Conservation (phyloP, 1,140 invertebrate species). For the honey bee (Apis mellifera) region DNA sequence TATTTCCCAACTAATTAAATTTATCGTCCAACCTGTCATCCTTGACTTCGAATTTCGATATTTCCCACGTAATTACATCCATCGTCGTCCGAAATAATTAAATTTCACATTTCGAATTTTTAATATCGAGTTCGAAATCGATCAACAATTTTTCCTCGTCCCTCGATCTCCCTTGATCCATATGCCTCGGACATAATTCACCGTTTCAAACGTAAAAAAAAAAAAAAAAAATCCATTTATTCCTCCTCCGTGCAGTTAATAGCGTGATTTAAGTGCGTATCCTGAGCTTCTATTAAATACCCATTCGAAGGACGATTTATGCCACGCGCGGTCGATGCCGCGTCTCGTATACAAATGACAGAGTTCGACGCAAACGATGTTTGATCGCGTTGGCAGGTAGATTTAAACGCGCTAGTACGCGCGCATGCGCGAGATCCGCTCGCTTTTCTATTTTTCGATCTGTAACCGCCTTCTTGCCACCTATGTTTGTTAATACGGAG, state of each 20-base stretch:
- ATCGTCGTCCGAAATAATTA: background rate
- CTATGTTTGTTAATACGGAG: background rate
- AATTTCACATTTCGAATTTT: background rate
- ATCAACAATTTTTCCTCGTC: too few relatives aligned
- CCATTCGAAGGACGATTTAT: slow-evolving; percentile 27
- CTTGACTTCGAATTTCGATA: too few relatives aligned
- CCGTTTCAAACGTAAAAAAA: background rate
- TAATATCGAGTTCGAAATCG: background rate
- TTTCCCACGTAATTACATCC: too few relatives aligned
- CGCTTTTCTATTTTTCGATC: slow-evolving; percentile 22
- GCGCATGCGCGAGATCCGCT: background rate
- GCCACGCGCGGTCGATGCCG: slow-evolving; percentile 19
- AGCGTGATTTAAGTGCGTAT: slow-evolving; percentile 39
- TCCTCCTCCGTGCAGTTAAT: background rate
- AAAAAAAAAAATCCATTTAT: slow-evolving; percentile 8
- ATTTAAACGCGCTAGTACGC: slow-evolving; percentile 18
- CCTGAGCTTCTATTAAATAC: slow-evolving; percentile 26
- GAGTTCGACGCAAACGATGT: slow-evolving; percentile 40
- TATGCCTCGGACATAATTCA: background rate
- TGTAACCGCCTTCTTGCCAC: background rate
- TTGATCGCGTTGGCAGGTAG: slow-evolving; percentile 32
- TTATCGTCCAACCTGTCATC: too few relatives aligned
- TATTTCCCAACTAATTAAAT: background rate
- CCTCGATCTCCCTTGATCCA: background rate
- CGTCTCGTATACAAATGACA: slow-evolving; percentile 26